phyloP scores from a whole-genome alignment of 2,888 invertebrate species.

The Idaea aversata region DNA sequence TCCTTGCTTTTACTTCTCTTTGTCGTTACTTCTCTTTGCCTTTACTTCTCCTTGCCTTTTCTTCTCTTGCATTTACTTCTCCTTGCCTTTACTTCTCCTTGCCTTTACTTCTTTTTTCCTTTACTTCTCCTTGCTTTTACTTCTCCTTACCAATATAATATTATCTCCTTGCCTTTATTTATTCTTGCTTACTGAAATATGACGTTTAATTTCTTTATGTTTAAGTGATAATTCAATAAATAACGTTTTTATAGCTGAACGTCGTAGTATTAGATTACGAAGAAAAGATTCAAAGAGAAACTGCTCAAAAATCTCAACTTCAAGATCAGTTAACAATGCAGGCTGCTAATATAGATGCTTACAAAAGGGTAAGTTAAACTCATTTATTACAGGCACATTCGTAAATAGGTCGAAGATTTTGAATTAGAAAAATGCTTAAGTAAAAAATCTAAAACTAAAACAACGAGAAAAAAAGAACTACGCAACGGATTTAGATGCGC shows the following conservation, averaged over 20 bases:
- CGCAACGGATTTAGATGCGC: too few relatives aligned
- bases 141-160: neutral
- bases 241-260: conserved; percentile 51
- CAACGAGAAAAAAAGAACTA: too few relatives aligned
- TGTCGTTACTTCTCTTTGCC: neutral
- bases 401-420: neutral
- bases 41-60: too few relatives aligned
- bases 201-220: too few relatives aligned
- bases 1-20: neutral
- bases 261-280: conserved; percentile 70
- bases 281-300: conserved; percentile 66
- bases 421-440: too few relatives aligned
- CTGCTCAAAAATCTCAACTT: conserved; percentile 55
- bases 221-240: too few relatives aligned
- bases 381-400: neutral
- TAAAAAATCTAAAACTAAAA: too few relatives aligned
- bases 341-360: conserved; percentile 61
- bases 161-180: neutral
- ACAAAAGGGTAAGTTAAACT: conserved; percentile 53
- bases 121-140: neutral
- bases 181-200: neutral
- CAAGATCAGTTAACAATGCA: conserved; percentile 64
- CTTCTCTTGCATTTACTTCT: neutral
- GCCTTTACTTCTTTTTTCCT: neutral
- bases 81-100: neutral